Evolutionary conservation across 2,888 invertebrate genomes (phyloP).

Genomic region (Smittia aterrima): DNA sequence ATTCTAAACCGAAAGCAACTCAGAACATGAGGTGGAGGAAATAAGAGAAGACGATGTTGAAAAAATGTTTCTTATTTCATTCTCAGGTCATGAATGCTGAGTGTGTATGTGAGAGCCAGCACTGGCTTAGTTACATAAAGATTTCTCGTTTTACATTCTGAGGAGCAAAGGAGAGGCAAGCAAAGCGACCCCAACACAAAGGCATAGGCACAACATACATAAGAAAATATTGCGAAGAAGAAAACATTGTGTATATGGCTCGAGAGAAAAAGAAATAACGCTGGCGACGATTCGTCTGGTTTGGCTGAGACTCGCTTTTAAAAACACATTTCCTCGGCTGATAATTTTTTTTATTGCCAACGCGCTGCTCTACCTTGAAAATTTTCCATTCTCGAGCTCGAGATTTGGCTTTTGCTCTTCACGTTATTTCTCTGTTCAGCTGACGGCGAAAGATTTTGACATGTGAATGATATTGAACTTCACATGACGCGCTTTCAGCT

Average conservation of each 20-base stretch:
- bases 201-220: neutral
- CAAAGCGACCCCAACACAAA: neutral
- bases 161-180: neutral
- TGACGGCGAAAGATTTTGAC: slow-evolving; percentile 5
- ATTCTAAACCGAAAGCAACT: neutral
- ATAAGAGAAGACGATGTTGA: neutral
- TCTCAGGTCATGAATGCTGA: slow-evolving; percentile 24
- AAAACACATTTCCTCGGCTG: slow-evolving; percentile 14
- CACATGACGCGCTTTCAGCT: neutral
- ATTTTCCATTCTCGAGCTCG: slow-evolving; percentile 27
- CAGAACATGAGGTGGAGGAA: neutral
- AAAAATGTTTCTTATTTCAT: slow-evolving; percentile 33
- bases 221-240: neutral
- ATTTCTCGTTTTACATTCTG: neutral
- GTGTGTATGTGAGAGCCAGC: neutral
- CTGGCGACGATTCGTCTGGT: slow-evolving; percentile 37
- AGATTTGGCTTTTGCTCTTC: neutral
- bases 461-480: slow-evolving; percentile 28
- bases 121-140: slow-evolving; percentile 20
- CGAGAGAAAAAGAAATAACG: slow-evolving; percentile 29
- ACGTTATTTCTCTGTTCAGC: neutral
- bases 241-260: slow-evolving; percentile 14
- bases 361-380: slow-evolving; percentile 35
- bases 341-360: slow-evolving; percentile 24
- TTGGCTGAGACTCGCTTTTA: neutral